Evolutionary conservation across 2,888 invertebrate species (phyloP), one percentile per base, ranked within the genome.

Genomic region (Mimumesa dahlbomi): DNA sequence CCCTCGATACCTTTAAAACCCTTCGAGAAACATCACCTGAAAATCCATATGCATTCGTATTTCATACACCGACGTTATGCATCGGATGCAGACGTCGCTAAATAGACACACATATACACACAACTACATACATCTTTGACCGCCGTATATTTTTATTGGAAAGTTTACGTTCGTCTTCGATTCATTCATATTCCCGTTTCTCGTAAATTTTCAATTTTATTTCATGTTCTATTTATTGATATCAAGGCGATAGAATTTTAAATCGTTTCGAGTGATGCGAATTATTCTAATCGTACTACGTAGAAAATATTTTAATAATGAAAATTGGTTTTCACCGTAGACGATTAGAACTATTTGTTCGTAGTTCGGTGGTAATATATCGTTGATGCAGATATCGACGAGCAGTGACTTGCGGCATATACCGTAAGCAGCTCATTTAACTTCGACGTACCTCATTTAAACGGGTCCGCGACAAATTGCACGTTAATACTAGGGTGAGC

Each of bases 31-130:
- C 40, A 57, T 59, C 58, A 42, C 56, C 50, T 45, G 48, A 46
- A 72, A 49, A 72, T 70, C 65, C 72, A 65, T 70, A 65, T 70
- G 72, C 50, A 59, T 52, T 29, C 22, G 14, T 9, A 40, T 9
- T 38, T 43, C 42, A 19, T 9, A 40, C 42, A 6, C 4, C 36
- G 22, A 1, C 11, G 52, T 46, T 45, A 13, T 22, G 34, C 42
- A 18, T 31, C 56, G n/a, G 25, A 25, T 46, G 50, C 40, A 36
- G 18, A 14, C 58, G 18, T 49, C 21, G 13, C 9, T 31, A 14
- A 53, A 40, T 65, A 31, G 29, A 42, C 29, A 57, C 40, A 65
- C 34, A 31, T 13, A 38, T 19, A 21, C 14, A n/a, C n/a, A n/a
- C n/a, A n/a, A n/a, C n/a, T n/a, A n/a, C n/a, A n/a, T n/a, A n/a